Evolutionary conservation across 2,888 invertebrate genomes (phyloP), one percentile per base, ranked within the genome.

Genomic region (Phasia obesa): DNA sequence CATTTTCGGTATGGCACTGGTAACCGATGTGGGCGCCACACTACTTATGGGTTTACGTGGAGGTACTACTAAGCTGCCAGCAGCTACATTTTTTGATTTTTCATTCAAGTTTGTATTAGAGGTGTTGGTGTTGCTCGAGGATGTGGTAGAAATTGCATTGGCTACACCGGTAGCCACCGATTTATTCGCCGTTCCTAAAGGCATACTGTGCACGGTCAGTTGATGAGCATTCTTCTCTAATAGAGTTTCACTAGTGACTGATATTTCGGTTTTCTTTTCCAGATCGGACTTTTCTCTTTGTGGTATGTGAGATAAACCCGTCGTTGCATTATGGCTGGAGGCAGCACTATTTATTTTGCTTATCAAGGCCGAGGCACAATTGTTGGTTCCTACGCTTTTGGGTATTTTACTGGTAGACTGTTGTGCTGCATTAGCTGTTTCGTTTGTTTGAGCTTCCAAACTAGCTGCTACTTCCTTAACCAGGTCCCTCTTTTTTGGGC

Each of bases 41-140:
- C 96, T 96, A 90, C 96, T 96, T 85, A 96, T 95, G 83, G 97
- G 97, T 91, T 97, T 97, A 93, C 97, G 94, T 87, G 92, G 91
- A 86, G 92, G 91, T 87, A 91, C 90, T 35, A 90, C 90, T 88
- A 90, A 81, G 79, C 90, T 85, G 87, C 88, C 27, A 65, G 88
- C 87, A 69, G 86, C 86, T 42, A 88, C 78, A 15, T 87, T 93
- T 92, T 93, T 91, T 79, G 92, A 35, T 59, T 89, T 82, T 86
- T 89, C 19, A 62, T 53, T 69, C 4, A 19, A 19, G 13, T 51
- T 59, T 42, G 47, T 35, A 15, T 47, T 70, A 5, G 86, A 77
- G 25, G 86, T 91, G 91, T 87, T 62, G 9, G 4, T 86, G 62
- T 85, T 86, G 27, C 85, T 86, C 2, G 87, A 31, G 17, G 81